Evolutionary conservation across 2,113 vertebrate genomes (phyloP).

Genomic region (Hepsetus odoe): DNA sequence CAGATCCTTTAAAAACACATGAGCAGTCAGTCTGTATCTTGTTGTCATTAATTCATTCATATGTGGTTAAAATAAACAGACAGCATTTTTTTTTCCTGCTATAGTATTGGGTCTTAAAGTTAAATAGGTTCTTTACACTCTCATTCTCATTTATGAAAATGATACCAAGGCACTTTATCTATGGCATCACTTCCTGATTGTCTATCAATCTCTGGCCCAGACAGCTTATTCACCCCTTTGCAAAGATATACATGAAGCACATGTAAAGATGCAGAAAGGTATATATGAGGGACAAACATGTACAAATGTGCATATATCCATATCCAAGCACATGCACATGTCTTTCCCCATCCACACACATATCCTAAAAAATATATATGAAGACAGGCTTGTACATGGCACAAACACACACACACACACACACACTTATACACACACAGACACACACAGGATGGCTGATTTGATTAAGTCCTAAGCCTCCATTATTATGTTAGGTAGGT

Average conservation of each 20-base stretch:
- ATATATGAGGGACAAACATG: not conserved
- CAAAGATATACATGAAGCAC: too few species aligned
- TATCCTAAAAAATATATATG: slow-evolving; percentile 26
- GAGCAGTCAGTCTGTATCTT: too few species aligned
- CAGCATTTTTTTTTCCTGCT: too few species aligned
- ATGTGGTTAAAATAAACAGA: too few species aligned
- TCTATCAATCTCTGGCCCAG: not conserved
- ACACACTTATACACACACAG: slow-evolving; percentile 37
- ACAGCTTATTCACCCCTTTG: not conserved
- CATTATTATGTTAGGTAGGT: slow-evolving; percentile 91
- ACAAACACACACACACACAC: slow-evolving; percentile 44
- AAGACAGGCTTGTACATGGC: slow-evolving; percentile 25
- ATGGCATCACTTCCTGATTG: not conserved
- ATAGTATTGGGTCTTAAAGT: too few species aligned
- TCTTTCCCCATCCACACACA: not conserved
- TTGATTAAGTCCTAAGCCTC: slow-evolving; percentile 93
- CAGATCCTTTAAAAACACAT: too few species aligned
- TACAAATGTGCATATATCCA: not conserved
- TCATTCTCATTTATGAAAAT: not conserved
- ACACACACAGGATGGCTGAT: slow-evolving; percentile 85
- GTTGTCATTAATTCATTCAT: too few species aligned
- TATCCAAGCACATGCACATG: not conserved
- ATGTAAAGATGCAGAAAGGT: not conserved
- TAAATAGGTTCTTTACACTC: too few species aligned
- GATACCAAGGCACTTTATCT: not conserved